Evolutionary conservation across 1,140 invertebrate species (phyloP).

Genomic region (Bursaphelenchus mucronatus): DNA sequence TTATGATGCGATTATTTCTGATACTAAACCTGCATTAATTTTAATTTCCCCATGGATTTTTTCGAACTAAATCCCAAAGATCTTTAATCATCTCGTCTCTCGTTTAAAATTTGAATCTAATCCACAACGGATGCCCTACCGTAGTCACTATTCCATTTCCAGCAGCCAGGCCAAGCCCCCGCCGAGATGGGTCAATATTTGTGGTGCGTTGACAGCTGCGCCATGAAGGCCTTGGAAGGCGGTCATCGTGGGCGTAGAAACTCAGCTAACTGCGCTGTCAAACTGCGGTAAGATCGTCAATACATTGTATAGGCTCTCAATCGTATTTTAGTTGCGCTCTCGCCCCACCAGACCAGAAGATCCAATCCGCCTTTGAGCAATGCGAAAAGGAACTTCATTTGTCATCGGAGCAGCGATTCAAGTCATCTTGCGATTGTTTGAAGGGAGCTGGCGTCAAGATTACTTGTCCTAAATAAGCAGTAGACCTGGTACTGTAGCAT

Average conservation of each 20-base stretch:
- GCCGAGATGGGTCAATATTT: conserved; percentile 43
- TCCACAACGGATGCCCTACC: no score
- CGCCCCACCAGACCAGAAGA: conserved; percentile 48
- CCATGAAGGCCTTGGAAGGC: conserved; percentile 49
- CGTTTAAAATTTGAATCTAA: conserved; percentile 5
- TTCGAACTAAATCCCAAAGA: neutral
- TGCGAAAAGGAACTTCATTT: conserved; percentile 54
- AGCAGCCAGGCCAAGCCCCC: conserved; percentile 41
- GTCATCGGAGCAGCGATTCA: conserved; percentile 46
- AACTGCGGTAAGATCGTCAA: conserved; percentile 44
- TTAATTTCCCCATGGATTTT: no score
- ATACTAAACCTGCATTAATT: no score
- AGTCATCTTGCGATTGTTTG: conserved; percentile 54
- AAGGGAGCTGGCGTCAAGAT: conserved; percentile 53
- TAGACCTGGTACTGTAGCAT: neutral
- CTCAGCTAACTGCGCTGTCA: conserved; percentile 56
- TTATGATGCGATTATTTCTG: no score
- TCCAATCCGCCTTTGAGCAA: conserved; percentile 51
- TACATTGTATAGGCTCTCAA: no score
- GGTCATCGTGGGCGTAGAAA: conserved; percentile 20
- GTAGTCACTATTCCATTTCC: conserved; percentile 8
- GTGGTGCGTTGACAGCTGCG: conserved; percentile 57
- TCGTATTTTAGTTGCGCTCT: conserved; percentile 52
- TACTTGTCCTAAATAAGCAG: conserved; percentile 47
- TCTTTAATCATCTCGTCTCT: no score